These are phyloP conservation scores for Pangasianodon gigas DNA, from an alignment of 2,113 vertebrate genomes.

Conservation along the genomic window DNA sequence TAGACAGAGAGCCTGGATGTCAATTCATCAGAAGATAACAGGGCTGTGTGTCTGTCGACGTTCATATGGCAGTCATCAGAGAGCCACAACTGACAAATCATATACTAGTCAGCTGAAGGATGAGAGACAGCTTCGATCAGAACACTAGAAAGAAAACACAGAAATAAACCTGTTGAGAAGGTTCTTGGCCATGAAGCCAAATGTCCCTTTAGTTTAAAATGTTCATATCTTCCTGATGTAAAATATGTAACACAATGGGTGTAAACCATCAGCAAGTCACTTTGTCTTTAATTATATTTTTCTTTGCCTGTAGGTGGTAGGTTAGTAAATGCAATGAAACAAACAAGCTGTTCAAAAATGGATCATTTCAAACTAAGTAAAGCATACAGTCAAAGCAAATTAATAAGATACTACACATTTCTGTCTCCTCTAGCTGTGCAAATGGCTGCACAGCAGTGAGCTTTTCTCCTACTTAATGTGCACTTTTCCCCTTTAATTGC, in stretches of 20 bases:
- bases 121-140: conserved; percentile 6
- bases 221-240: background rate
- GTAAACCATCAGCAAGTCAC: background rate
- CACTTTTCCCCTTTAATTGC: conserved; percentile 48
- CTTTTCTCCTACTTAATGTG: conserved; percentile 38
- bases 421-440: conserved; percentile 25
- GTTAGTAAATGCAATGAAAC: conserved; percentile 20
- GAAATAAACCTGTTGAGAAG: conserved; percentile 32
- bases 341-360: conserved; percentile 28
- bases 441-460: conserved; percentile 29
- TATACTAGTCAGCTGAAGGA: conserved; percentile 10
- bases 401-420: conserved; percentile 15
- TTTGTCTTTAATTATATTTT: conserved; percentile 8
- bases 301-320: conserved; percentile 22
- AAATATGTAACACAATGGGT: background rate
- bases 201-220: background rate
- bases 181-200: background rate
- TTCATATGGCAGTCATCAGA: conserved; percentile 10
- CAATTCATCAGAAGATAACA: conserved; percentile 35
- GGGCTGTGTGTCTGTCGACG: conserved; percentile 3
- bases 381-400: conserved; percentile 26
- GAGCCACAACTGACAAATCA: conserved; percentile 29
- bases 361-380: conserved; percentile 2
- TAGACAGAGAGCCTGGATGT: conserved; percentile 22
- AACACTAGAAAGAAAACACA: conserved; percentile 17